A percentile compares a stretch with the other conserved stretches of the same genome.
Evolutionary conservation across 2,797 vertebrate species (phyloP).

Genomic region (Dermochelys coriacea): DNA sequence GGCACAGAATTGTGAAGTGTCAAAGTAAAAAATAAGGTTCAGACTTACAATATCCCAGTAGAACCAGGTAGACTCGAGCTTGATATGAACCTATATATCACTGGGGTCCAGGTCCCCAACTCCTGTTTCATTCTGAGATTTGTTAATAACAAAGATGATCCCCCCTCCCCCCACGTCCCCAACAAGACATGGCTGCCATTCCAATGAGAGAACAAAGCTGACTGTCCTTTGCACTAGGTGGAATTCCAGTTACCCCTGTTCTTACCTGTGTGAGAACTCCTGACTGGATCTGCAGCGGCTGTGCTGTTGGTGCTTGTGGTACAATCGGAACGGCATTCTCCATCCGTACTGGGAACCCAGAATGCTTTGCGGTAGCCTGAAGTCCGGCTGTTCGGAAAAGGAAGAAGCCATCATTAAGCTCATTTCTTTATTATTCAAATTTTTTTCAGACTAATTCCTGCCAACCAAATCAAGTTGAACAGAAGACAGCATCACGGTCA

Average conservation of each 20-base stretch:
- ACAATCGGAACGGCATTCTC: conserved; percentile 95
- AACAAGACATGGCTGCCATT: background rate
- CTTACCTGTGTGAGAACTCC: conserved; percentile 95
- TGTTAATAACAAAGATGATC: background rate
- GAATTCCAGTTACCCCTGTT: background rate
- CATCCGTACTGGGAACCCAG: conserved; percentile 96
- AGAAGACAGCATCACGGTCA: background rate
- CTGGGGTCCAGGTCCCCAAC: background rate
- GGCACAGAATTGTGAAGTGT: background rate
- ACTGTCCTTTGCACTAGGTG: background rate
- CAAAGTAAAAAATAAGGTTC: background rate
- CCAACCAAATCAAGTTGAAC: background rate
- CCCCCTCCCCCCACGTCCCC: background rate
- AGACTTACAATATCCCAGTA: background rate
- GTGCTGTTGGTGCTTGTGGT: conserved; percentile 92
- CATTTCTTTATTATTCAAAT: background rate
- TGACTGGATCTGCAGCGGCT: conserved; percentile 95
- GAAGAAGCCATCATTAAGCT: conserved; percentile 32
- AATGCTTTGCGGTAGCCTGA: conserved; percentile 92
- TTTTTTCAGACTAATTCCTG: conserved; percentile 23
- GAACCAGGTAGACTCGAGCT: background rate
- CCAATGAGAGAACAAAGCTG: background rate
- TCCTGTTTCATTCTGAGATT: background rate
- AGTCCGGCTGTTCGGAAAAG: conserved; percentile 85
- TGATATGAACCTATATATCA: background rate